These are phyloP conservation scores for Scaeva pyrastri DNA, from an alignment of 2,888 invertebrate genomes.

Conservation along the genomic window DNA sequence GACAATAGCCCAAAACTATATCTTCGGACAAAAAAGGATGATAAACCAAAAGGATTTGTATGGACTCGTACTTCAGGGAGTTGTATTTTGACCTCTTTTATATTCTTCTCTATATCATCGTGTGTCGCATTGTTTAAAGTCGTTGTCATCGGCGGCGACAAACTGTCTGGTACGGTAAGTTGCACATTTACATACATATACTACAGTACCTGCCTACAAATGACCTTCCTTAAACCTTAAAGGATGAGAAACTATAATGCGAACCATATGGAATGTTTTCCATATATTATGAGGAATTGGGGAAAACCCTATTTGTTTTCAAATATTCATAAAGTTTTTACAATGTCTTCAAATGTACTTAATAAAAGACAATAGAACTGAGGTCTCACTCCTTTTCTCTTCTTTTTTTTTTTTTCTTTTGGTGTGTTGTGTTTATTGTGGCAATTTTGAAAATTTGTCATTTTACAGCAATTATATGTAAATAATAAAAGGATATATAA, in stretches of 20 bases:
- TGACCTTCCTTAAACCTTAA: conserved; percentile 40
- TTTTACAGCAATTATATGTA: conserved; percentile 66
- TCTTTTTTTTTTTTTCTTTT: conserved; percentile 41
- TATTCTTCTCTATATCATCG: not conserved
- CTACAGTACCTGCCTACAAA: not conserved
- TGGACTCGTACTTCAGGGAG: conserved; percentile 40
- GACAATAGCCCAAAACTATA: not conserved
- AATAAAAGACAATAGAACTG: conserved; percentile 41
- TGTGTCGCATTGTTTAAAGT: not conserved
- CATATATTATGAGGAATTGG: conserved; percentile 20
- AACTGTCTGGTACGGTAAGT: conserved; percentile 39
- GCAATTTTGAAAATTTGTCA: conserved; percentile 54
- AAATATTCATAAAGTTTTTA: conserved; percentile 37
- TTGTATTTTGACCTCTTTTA: conserved; percentile 49
- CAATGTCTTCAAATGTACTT: conserved; percentile 67
- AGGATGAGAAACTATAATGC: conserved; percentile 51
- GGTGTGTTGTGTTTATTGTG: conserved; percentile 32
- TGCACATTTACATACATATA: not conserved
- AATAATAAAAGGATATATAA: conserved; percentile 55
- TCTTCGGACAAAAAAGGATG: conserved; percentile 53
- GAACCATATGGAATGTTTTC: conserved; percentile 53
- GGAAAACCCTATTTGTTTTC: conserved; percentile 55
- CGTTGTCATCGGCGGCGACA: conserved; percentile 48
- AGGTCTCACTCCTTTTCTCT: conserved; percentile 57
- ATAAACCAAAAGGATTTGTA: conserved; percentile 53